Evolutionary conservation across 92 coral and sea anemone species (phyloP), one percentile per base, ranked within the genome.

Genomic region (Actinernus sp.): DNA sequence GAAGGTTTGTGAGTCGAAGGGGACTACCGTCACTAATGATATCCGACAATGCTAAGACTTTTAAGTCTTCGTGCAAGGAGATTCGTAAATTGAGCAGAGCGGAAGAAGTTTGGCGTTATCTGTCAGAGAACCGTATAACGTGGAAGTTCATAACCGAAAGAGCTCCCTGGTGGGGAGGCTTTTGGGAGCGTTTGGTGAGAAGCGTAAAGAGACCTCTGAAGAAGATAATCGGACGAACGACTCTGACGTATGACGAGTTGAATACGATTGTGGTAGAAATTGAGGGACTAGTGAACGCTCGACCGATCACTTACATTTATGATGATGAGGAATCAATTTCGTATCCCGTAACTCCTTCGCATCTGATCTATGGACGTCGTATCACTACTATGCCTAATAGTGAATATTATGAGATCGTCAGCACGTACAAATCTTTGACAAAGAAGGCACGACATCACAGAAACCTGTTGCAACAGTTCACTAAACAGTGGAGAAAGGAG

Each of bases 151-250:
- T 74, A 7, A 67, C 52, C 30, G 83, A 83, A 26, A 62, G 49
- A 43, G 87, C 59, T 33, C 86, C 86, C 31, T 79, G 86, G 73
- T 82, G 84, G 82, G 77, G 76, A 67, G 32, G 49, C 68, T 9
- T 68, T 52, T 87, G 85, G 88, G 88, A 87, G 39, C 23, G 93
- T 5, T 46, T 81, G 12, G 76, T 80, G 4, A 49, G 74, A 54
- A 31, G 67, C 27, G 49, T 3, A 31, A 32, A 14, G 27, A n/a
- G 67, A 16, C n/a, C 40, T 3, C 20, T 33, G 63, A 27, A 57
- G n/a, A n/a, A n/a, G n/a, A n/a, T n/a, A n/a, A n/a, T n/a, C n/a
- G n/a, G n/a, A 8, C 41, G 84, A 27, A 20, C 84, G 37, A 59
- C 62, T 11, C 27, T 77, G 26, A 77, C 65, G 22, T 56, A 64